A percentile compares a stretch with the other conserved stretches of the same genome.
These are phyloP conservation scores for Agriopis marginaria DNA, from an alignment of 2,888 invertebrate species.

Conservation along the genomic window DNA sequence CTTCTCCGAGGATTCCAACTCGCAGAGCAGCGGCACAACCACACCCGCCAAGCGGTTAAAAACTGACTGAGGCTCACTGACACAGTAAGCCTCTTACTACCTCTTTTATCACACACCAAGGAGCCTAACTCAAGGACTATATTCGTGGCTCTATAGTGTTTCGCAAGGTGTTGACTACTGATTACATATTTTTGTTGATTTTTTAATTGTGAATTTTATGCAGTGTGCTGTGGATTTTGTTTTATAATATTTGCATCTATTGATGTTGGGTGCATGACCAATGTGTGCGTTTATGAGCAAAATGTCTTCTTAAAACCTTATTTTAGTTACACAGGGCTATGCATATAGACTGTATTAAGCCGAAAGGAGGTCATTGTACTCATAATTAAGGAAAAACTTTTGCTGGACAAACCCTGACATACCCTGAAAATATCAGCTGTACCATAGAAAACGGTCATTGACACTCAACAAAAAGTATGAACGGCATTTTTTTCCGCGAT, in stretches of 20 bases:
- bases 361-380: too few species aligned
- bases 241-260: slow-evolving; percentile 44
- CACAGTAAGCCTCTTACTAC: slow-evolving; percentile 38
- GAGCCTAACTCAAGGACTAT: slow-evolving; percentile 40
- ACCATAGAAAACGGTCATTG: too few species aligned
- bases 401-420: too few species aligned
- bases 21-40: slow-evolving; percentile 92
- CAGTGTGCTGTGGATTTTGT: slow-evolving; percentile 49
- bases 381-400: too few species aligned
- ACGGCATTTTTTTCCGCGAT: too few species aligned
- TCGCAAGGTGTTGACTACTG: slow-evolving; percentile 23
- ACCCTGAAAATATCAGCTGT: too few species aligned
- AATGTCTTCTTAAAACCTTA: slow-evolving; percentile 29
- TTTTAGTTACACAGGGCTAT: slow-evolving; percentile 15
- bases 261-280: slow-evolving; percentile 32
- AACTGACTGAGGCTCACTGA: slow-evolving; percentile 86
- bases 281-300: slow-evolving; percentile 28
- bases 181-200: slow-evolving; percentile 27
- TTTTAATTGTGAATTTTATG: slow-evolving; percentile 30
- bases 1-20: slow-evolving; percentile 96
- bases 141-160: slow-evolving; percentile 19
- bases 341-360: too few species aligned
- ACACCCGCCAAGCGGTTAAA: slow-evolving; percentile 91
- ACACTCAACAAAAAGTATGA: too few species aligned
- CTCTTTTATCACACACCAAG: slow-evolving; percentile 32